Conservation (phyloP, 35 echinoderm and acorn worm genomes). For the Eucidaris tribuloides region DNA sequence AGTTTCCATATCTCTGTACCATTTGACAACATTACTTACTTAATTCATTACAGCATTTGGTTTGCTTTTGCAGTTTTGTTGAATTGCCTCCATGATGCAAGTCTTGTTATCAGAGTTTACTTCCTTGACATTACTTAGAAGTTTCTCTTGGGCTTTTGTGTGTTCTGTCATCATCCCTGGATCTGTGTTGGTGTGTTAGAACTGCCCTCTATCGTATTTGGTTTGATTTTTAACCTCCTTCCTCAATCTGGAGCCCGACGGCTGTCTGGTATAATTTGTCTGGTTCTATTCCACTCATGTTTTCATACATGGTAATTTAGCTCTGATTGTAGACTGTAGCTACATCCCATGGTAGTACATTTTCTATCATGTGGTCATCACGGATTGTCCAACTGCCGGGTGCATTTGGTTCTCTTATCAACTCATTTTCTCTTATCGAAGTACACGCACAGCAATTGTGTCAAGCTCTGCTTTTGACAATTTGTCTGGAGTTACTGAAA, state of each 20-base stretch:
- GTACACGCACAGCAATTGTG: neutral
- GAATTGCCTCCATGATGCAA: too few relatives aligned
- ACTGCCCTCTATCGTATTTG: too few relatives aligned
- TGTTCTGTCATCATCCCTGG: too few relatives aligned
- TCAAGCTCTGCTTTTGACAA: neutral
- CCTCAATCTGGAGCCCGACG: neutral
- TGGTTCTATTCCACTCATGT: neutral
- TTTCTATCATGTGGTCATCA: neutral
- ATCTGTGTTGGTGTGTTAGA: too few relatives aligned
- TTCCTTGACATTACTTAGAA: too few relatives aligned
- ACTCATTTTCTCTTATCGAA: too few relatives aligned
- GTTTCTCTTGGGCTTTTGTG: too few relatives aligned
- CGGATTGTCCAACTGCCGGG: neutral
- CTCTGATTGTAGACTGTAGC: neutral
- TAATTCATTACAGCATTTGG: too few relatives aligned
- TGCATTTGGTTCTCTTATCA: neutral
- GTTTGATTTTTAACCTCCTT: neutral
- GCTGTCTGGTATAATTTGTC: neutral
- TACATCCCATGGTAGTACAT: neutral
- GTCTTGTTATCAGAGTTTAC: too few relatives aligned
- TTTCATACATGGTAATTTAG: neutral
- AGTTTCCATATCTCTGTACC: too few relatives aligned
- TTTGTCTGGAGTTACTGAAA: slow-evolving; percentile 27
- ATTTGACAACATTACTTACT: too few relatives aligned
- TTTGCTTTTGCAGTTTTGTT: too few relatives aligned